A percentile compares a stretch with the other conserved stretches of the same genome.
These are phyloP conservation scores for Mola mola DNA, from an alignment of 2,113 vertebrate species.

Conservation along the genomic window DNA sequence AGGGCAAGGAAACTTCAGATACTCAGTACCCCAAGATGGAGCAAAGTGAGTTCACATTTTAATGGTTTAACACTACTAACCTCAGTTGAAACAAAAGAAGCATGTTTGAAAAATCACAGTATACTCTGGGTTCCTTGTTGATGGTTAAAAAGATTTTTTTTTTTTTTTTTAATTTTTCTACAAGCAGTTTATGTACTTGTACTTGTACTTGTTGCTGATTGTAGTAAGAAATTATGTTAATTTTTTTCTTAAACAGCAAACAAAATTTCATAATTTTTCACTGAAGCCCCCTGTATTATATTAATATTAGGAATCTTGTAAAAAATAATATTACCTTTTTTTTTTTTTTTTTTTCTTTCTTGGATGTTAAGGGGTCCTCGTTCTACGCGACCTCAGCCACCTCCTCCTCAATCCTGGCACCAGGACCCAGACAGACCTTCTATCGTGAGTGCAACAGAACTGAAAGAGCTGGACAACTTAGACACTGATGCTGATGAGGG, in stretches of 20 bases:
- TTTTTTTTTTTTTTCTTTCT: neutral
- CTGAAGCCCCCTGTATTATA: too few relatives aligned
- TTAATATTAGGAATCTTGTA: too few relatives aligned
- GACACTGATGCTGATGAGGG: slow-evolving; percentile 97
- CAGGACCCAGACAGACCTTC: slow-evolving; percentile 93
- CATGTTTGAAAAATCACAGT: too few relatives aligned
- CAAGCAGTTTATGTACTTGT: too few relatives aligned
- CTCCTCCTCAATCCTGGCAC: slow-evolving; percentile 85
- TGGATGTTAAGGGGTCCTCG: slow-evolving; percentile 80
- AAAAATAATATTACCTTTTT: too few relatives aligned
- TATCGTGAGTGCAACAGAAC: slow-evolving; percentile 94
- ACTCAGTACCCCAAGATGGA: slow-evolving; percentile 84
- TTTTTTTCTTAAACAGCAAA: neutral
- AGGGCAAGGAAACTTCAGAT: slow-evolving; percentile 87
- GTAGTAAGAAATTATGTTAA: neutral
- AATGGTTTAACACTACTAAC: neutral
- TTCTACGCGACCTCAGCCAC: slow-evolving; percentile 77
- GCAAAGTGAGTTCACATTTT: slow-evolving; percentile 84
- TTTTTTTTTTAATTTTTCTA: neutral
- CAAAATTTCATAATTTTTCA: neutral
- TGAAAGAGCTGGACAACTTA: slow-evolving; percentile 96
- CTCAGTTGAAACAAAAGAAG: neutral
- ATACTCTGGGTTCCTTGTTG: neutral
- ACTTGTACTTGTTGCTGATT: neutral
- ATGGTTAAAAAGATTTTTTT: too few relatives aligned